phyloP scores from a whole-genome alignment of 2,888 invertebrate species.

The Patella caerulea region DNA sequence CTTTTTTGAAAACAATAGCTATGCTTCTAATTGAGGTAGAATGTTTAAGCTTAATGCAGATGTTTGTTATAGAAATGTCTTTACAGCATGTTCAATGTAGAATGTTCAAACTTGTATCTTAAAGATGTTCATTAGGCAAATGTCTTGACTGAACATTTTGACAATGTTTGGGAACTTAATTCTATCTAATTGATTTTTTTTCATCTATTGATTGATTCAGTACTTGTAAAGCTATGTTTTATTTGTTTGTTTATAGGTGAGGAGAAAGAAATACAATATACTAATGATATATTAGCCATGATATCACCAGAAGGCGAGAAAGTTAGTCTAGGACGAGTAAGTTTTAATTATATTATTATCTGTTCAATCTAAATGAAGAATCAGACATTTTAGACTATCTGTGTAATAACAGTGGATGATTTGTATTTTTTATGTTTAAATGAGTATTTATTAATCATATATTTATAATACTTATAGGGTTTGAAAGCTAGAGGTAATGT shows the following conservation, averaged over 20 bases:
- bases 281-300: slow-evolving; percentile 90
- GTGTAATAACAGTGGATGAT: background rate
- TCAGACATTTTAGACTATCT: background rate
- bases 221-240: no score
- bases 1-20: no score
- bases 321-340: slow-evolving; percentile 82
- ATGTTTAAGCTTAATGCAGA: no score
- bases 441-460: background rate
- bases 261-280: slow-evolving; percentile 70
- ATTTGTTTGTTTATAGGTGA: slow-evolving; percentile 38
- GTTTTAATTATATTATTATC: background rate
- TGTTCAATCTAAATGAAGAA: no score
- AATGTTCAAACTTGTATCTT: no score
- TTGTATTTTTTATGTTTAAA: slow-evolving; percentile 11
- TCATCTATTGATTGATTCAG: no score
- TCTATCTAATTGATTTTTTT: no score
- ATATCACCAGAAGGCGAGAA: slow-evolving; percentile 90
- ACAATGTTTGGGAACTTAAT: no score
- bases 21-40: no score
- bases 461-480: slow-evolving; percentile 54
- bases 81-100: no score
- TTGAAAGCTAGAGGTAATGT: slow-evolving; percentile 82
- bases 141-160: no score
- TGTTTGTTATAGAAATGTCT: background rate
- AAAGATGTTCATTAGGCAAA: no score